Evolutionary conservation across 2,888 invertebrate genomes (phyloP).

Genomic region (Lepidocyrtinus sp.): DNA sequence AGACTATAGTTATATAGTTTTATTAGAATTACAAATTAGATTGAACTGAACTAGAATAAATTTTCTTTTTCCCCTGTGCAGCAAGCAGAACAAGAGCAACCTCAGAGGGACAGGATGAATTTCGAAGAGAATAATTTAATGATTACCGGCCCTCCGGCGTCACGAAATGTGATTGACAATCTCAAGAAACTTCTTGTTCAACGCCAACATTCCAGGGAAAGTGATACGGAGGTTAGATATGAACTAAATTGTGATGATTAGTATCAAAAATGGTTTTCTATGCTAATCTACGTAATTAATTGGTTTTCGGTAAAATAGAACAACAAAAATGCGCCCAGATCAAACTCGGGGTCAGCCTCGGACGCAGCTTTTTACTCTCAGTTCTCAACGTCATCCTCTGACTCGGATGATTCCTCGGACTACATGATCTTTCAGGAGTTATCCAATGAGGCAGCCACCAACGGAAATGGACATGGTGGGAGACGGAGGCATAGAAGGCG

Average conservation of each 20-base stretch:
- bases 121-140: constrained; percentile 57
- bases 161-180: constrained; percentile 69
- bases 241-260: not conserved
- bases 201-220: constrained; percentile 70
- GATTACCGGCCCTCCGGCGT: constrained; percentile 66
- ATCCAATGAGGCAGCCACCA: constrained; percentile 50
- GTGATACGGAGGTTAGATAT: constrained; percentile 67
- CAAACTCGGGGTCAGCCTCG: constrained; percentile 65
- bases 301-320: constrained; percentile 28
- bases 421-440: constrained; percentile 63
- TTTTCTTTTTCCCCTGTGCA: constrained; percentile 4
- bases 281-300: not conserved
- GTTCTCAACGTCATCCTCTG: constrained; percentile 67
- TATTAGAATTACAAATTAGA: too few species aligned
- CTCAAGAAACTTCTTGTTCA: constrained; percentile 67
- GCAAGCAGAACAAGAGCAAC: constrained; percentile 33
- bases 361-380: constrained; percentile 68
- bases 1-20: too few species aligned
- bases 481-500: constrained; percentile 61
- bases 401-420: constrained; percentile 65
- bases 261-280: not conserved
- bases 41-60: too few species aligned
- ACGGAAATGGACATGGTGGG: constrained; percentile 19
- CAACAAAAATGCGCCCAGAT: constrained; percentile 55
- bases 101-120: constrained; percentile 32